Percentiles rank a stretch among this genome's conserved stretches.
Conservation (phyloP, 2,113 vertebrate genomes). For the Nibea coibor region DNA sequence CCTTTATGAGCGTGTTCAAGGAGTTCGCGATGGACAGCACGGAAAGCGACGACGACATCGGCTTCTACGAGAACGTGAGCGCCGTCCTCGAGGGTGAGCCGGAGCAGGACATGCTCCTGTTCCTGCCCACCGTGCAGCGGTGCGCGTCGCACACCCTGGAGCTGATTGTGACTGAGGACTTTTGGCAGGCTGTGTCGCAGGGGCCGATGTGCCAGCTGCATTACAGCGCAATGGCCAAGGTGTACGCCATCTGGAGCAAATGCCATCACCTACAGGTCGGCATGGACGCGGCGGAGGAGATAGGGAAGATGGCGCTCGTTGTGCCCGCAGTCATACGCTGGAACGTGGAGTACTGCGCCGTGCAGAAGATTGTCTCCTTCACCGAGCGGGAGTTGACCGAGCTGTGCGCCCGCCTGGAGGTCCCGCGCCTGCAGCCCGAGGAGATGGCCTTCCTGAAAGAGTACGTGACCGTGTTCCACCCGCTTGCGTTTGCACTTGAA, state of each 20-base stretch:
- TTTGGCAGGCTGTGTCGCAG: conserved; percentile 78
- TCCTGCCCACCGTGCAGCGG: conserved; percentile 76
- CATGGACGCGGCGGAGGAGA: conserved; percentile 72
- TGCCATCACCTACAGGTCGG: conserved; percentile 75
- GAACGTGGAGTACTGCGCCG: conserved; percentile 78
- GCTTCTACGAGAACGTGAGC: conserved; percentile 75
- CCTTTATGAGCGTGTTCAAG: conserved; percentile 77
- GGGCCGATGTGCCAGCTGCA: conserved; percentile 77
- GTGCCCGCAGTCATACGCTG: conserved; percentile 75
- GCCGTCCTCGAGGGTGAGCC: conserved; percentile 73
- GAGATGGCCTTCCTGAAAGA: conserved; percentile 82
- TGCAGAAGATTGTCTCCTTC: conserved; percentile 80
- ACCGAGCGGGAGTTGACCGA: conserved; percentile 75
- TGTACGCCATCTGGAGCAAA: conserved; percentile 77
- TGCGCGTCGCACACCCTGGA: conserved; percentile 79
- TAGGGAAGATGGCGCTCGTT: conserved; percentile 73
- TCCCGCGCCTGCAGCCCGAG: conserved; percentile 71
- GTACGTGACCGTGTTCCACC: conserved; percentile 79
- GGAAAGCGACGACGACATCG: conserved; percentile 74
- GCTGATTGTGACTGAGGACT: conserved; percentile 79
- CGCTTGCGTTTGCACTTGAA: conserved; percentile 81
- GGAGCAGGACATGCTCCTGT: conserved; percentile 78
- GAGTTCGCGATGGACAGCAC: conserved; percentile 70
- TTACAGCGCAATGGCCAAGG: conserved; percentile 78
- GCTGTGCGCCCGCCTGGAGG: conserved; percentile 75